Evolutionary conservation across 2,797 vertebrate species (phyloP).

Genomic region (Champsocephalus gunnari): DNA sequence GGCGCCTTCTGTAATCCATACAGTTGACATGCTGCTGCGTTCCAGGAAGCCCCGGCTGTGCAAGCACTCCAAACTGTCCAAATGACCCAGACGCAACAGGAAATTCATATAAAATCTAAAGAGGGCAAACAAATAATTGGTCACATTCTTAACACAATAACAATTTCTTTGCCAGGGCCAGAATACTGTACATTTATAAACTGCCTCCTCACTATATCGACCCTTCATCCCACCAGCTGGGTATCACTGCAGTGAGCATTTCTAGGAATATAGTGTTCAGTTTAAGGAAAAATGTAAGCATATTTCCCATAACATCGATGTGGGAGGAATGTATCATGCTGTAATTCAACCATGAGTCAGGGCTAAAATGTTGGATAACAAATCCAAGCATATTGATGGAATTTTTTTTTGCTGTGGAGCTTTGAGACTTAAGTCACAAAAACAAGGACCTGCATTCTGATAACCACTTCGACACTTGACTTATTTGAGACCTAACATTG

Average conservation of each 20-base stretch:
- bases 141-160: neutral
- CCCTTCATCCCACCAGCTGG: neutral
- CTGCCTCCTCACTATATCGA: neutral
- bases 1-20: constrained; percentile 54
- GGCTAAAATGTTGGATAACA: neutral
- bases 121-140: neutral
- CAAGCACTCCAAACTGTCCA: constrained; percentile 28
- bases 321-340: too few relatives aligned
- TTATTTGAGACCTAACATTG: neutral
- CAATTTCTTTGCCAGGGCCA: neutral
- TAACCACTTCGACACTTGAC: neutral
- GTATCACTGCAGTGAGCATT: neutral
- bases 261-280: too few relatives aligned
- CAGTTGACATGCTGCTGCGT: constrained; percentile 40
- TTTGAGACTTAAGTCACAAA: too few relatives aligned
- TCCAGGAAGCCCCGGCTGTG: constrained; percentile 42
- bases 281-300: neutral
- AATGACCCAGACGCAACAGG: constrained; percentile 41
- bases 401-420: too few relatives aligned
- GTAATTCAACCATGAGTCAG: neutral
- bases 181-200: neutral
- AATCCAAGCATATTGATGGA: too few relatives aligned
- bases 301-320: too few relatives aligned
- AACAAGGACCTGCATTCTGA: too few relatives aligned
- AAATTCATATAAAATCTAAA: constrained; percentile 16